phyloP scores from a whole-genome alignment of 2,888 invertebrate species.

The Gymnoscelis rufifasciata region DNA sequence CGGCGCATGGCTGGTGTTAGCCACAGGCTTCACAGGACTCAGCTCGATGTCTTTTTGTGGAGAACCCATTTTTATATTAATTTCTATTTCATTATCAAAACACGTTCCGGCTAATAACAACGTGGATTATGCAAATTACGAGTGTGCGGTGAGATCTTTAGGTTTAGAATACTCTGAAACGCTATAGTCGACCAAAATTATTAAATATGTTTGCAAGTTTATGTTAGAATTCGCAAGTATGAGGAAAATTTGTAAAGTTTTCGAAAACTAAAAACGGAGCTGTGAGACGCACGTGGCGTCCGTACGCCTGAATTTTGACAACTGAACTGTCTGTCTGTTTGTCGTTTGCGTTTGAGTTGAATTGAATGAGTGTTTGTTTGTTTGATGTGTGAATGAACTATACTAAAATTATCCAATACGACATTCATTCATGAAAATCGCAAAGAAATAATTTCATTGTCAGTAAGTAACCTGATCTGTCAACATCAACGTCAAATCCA shows the following conservation, averaged over 20 bases:
- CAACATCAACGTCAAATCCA: too few species aligned
- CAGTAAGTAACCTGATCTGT: too few species aligned
- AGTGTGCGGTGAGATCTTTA: not conserved
- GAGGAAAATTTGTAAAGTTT: slow-evolving; percentile 3
- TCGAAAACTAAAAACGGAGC: not conserved
- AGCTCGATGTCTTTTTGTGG: slow-evolving; percentile 67
- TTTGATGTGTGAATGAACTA: not conserved
- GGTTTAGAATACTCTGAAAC: not conserved
- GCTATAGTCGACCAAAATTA: not conserved
- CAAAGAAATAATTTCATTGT: too few species aligned
- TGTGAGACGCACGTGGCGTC: not conserved
- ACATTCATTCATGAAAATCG: too few species aligned
- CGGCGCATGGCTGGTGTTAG: slow-evolving; percentile 32
- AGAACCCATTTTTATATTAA: slow-evolving; percentile 45
- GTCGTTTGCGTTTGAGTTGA: not conserved
- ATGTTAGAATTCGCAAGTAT: slow-evolving; percentile 14
- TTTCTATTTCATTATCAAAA: slow-evolving; percentile 22
- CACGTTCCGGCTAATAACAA: slow-evolving; percentile 7
- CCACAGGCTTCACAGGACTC: slow-evolving; percentile 55
- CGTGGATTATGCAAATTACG: slow-evolving; percentile 6
- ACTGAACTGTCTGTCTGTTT: slow-evolving; percentile 4
- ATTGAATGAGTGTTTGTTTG: not conserved
- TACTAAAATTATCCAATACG: too few species aligned
- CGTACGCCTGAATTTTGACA: slow-evolving; percentile 11
- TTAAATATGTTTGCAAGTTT: slow-evolving; percentile 7